Conservation (phyloP, 2,797 vertebrate species). For the Bradypus variegatus region DNA sequence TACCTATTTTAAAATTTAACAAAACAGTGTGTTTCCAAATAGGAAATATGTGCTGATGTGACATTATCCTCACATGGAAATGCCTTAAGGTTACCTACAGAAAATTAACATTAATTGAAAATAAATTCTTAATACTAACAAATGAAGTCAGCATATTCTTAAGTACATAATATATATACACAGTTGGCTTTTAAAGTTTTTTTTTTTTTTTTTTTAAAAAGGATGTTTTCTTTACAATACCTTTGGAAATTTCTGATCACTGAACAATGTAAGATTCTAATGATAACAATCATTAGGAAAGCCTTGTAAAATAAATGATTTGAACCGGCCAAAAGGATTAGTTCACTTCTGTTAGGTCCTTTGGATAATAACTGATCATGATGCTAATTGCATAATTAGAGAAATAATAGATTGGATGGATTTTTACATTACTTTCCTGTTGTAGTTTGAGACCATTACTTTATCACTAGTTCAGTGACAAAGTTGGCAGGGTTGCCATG, state of each 20-base stretch:
- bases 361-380: slow-evolving; percentile 51
- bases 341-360: slow-evolving; percentile 44
- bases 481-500: slow-evolving; percentile 53
- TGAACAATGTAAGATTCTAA: slow-evolving; percentile 48
- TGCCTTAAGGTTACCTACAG: slow-evolving; percentile 38
- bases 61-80: slow-evolving; percentile 40
- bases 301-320: slow-evolving; percentile 44
- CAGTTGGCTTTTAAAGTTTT: slow-evolving; percentile 17
- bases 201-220: slow-evolving; percentile 36
- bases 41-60: slow-evolving; percentile 40
- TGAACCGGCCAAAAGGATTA: slow-evolving; percentile 57
- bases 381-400: slow-evolving; percentile 53
- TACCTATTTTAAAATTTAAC: slow-evolving; percentile 36
- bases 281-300: slow-evolving; percentile 50
- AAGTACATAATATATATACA: slow-evolving; percentile 50
- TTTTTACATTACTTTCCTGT: slow-evolving; percentile 50
- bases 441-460: slow-evolving; percentile 47
- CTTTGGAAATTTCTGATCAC: slow-evolving; percentile 59
- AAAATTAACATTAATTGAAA: slow-evolving; percentile 62
- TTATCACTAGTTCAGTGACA: slow-evolving; percentile 42
- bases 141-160: slow-evolving; percentile 53
- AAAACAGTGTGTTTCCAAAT: slow-evolving; percentile 36
- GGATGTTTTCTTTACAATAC: slow-evolving; percentile 54
- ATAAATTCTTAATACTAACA: slow-evolving; percentile 57
- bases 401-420: slow-evolving; percentile 51